Conservation (phyloP, 2,113 vertebrate genomes). For the Quiscalus mexicanus region DNA sequence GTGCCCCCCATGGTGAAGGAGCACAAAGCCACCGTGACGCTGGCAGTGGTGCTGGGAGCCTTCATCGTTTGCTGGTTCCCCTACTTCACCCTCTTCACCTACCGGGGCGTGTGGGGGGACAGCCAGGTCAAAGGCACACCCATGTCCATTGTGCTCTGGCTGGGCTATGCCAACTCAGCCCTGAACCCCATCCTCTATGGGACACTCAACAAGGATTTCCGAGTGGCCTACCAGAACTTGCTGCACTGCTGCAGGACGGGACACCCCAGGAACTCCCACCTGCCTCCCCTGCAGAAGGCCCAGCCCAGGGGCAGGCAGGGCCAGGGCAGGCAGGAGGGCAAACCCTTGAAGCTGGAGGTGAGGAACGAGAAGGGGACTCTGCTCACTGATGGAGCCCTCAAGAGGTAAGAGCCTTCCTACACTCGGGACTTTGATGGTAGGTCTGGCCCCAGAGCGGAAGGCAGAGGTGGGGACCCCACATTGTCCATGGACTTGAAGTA, state of each 20-base stretch:
- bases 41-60: constrained; percentile 88
- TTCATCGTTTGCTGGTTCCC: constrained; percentile 95
- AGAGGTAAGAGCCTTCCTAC: constrained; percentile 65
- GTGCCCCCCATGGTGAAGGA: constrained; percentile 77
- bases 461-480: not conserved
- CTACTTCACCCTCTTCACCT: constrained; percentile 88
- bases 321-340: constrained; percentile 51
- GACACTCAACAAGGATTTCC: constrained; percentile 90
- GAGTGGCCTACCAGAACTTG: constrained; percentile 83
- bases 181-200: constrained; percentile 93
- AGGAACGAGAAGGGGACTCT: constrained; percentile 41
- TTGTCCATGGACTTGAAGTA: not conserved
- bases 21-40: constrained; percentile 91
- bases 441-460: not conserved
- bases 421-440: fast-evolving
- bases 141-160: constrained; percentile 82
- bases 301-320: constrained; percentile 38
- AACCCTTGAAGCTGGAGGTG: constrained; percentile 64
- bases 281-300: constrained; percentile 1
- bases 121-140: constrained; percentile 31
- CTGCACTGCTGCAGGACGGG: constrained; percentile 73
- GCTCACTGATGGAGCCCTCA: not conserved
- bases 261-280: not conserved
- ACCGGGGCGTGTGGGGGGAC: constrained; percentile 78
- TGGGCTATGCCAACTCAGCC: constrained; percentile 93